phyloP scores from a whole-genome alignment of 2,113 vertebrate genomes.

The Lichenostomus cassidix region DNA sequence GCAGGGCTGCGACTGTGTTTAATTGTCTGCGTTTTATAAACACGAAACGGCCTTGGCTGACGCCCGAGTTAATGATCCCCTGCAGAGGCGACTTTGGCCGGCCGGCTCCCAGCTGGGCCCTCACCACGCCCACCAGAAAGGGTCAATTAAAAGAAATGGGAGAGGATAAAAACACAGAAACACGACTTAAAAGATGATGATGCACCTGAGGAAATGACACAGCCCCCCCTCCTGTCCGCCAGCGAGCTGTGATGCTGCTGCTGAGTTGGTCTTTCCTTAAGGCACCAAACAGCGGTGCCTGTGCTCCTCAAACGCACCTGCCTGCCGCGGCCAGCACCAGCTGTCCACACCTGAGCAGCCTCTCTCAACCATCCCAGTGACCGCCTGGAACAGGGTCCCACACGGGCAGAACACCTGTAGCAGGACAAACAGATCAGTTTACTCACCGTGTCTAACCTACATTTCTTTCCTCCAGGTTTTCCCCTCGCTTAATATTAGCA shows the following conservation, averaged over 20 bases:
- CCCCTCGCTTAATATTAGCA: not conserved
- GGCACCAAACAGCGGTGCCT: fast-evolving
- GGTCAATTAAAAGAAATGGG: constrained; percentile 1
- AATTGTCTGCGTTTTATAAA: constrained; percentile 61
- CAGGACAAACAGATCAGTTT: not conserved
- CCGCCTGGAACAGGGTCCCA: fast-evolving
- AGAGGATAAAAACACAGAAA: constrained; percentile 31
- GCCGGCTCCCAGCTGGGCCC: not conserved
- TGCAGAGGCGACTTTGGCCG: constrained; percentile 49
- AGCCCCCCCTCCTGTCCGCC: not conserved
- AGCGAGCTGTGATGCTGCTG: fast-evolving
- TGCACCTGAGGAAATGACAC: constrained; percentile 40
- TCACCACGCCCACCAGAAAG: not conserved
- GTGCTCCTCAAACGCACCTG: not conserved
- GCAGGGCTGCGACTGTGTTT: constrained; percentile 8
- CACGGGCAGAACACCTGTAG: fast-evolving
- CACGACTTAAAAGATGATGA: not conserved
- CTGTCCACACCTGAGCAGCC: not conserved
- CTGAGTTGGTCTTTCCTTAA: not conserved
- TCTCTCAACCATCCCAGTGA: not conserved
- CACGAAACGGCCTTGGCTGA: constrained; percentile 48
- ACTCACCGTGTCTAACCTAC: not conserved
- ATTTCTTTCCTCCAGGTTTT: not conserved
- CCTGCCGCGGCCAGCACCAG: fast-evolving
- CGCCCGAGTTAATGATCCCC: constrained; percentile 61